Conservation (phyloP, 2,113 vertebrate genomes). For the Aphyosemion australe region DNA sequence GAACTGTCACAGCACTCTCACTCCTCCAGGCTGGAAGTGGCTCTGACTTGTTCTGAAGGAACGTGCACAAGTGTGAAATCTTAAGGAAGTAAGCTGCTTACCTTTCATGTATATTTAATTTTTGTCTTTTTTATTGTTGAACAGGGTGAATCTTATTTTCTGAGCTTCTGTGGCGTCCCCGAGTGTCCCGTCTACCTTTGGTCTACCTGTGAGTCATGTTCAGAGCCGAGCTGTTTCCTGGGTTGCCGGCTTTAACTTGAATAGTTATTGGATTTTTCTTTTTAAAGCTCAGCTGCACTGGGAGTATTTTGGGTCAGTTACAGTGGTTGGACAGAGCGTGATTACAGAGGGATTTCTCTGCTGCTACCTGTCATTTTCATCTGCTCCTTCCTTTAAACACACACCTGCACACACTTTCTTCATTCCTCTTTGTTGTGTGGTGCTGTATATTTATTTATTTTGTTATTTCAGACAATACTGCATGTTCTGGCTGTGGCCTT, state of each 20-base stretch:
- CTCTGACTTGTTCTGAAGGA: slow-evolving; percentile 29
- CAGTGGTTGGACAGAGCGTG: slow-evolving; percentile 1
- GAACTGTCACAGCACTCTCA: slow-evolving; percentile 34
- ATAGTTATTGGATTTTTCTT: slow-evolving; percentile 19
- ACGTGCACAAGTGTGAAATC: slow-evolving; percentile 43
- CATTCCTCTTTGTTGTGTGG: not conserved
- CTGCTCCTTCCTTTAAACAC: not conserved
- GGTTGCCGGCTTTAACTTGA: slow-evolving; percentile 5
- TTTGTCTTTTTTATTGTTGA: not conserved
- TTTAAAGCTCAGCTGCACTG: slow-evolving; percentile 2
- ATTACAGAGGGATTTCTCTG: slow-evolving; percentile 24
- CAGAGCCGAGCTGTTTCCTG: slow-evolving; percentile 18
- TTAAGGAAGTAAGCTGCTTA: slow-evolving; percentile 39
- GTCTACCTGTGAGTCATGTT: slow-evolving; percentile 10
- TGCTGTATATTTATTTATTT: not conserved
- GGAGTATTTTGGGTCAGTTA: slow-evolving; percentile 7
- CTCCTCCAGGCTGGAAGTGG: slow-evolving; percentile 1
- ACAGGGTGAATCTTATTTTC: not conserved
- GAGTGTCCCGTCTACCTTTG: slow-evolving; percentile 10
- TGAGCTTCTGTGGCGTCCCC: not conserved
- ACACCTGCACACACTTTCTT: not conserved
- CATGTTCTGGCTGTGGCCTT: not conserved
- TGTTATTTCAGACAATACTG: not conserved
- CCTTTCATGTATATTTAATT: slow-evolving; percentile 53
- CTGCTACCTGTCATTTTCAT: slow-evolving; percentile 21